These are phyloP conservation scores for Guaruba guarouba DNA, from an alignment of 2,113 vertebrate species.

Conservation along the genomic window DNA sequence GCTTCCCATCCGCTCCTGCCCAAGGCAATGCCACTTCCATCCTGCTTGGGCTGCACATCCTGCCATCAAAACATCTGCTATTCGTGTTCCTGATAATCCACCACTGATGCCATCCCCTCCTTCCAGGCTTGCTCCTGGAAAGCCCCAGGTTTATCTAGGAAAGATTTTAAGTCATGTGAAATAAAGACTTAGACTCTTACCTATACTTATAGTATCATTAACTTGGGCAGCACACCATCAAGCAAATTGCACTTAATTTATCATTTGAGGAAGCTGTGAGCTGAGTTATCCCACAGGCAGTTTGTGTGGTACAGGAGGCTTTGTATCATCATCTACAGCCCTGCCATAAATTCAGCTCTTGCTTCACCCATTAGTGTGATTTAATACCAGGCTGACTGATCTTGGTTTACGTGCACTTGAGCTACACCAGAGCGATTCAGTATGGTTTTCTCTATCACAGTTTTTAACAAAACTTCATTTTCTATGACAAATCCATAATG, in stretches of 20 bases:
- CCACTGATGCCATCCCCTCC: fast-evolving
- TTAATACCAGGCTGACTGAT: not conserved
- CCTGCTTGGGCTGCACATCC: not conserved
- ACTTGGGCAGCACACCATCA: not conserved
- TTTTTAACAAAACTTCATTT: not conserved
- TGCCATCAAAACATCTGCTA: not conserved
- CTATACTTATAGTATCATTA: not conserved
- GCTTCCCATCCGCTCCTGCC: not conserved
- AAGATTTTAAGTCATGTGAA: not conserved
- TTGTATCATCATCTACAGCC: not conserved
- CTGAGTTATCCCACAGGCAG: not conserved
- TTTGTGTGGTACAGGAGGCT: not conserved
- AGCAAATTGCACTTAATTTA: not conserved
- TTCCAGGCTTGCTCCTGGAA: not conserved
- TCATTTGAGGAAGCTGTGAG: not conserved
- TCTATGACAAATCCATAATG: not conserved
- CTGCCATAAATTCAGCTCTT: not conserved
- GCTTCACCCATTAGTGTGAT: not conserved
- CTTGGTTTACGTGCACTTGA: not conserved
- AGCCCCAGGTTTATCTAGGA: not conserved
- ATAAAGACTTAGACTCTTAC: not conserved
- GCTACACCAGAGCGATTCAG: not conserved
- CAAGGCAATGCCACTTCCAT: no score
- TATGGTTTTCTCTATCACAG: not conserved
- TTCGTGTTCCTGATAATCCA: not conserved